Percentiles rank a stretch among this genome's conserved stretches.
Evolutionary conservation across 2,888 invertebrate species (phyloP).

Genomic region (Antitype chi): DNA sequence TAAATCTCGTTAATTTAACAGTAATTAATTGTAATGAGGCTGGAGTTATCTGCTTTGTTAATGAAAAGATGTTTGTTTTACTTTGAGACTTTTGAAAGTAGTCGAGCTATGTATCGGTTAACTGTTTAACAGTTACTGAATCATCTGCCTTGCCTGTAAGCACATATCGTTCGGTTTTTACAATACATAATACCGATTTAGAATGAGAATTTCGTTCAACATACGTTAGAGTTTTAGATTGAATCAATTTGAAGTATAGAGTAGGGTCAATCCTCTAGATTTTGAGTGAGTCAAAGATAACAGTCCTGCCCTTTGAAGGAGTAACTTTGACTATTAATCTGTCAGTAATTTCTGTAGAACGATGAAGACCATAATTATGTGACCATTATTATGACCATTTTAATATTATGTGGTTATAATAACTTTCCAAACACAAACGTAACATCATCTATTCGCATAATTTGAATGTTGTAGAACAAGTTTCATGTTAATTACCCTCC

Average conservation of each 20-base stretch:
- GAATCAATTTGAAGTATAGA: no score
- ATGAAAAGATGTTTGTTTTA: constrained; percentile 40
- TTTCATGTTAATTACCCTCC: constrained; percentile 28
- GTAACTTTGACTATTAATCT: neutral
- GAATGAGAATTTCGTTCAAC: neutral
- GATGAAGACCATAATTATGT: neutral
- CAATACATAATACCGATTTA: neutral
- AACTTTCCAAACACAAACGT: constrained; percentile 25
- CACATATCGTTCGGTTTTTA: neutral
- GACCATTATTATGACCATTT: neutral
- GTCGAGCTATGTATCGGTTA: neutral
- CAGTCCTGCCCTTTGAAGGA: neutral
- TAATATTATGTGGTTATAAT: no score
- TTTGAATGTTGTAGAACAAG: constrained; percentile 24
- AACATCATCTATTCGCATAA: neutral
- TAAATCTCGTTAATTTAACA: constrained; percentile 52
- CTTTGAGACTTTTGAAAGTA: constrained; percentile 7
- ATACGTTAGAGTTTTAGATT: neutral
- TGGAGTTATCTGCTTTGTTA: constrained; percentile 44
- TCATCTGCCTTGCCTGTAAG: constrained; percentile 20
- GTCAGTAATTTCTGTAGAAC: neutral
- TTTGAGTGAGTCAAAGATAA: neutral
- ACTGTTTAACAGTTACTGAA: constrained; percentile 10
- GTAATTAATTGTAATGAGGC: constrained; percentile 56
- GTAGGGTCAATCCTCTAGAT: no score